A percentile compares a stretch with the other conserved stretches of the same genome.
Conservation (phyloP, 2,888 invertebrate genomes). For the Boloria euphrosyne region DNA sequence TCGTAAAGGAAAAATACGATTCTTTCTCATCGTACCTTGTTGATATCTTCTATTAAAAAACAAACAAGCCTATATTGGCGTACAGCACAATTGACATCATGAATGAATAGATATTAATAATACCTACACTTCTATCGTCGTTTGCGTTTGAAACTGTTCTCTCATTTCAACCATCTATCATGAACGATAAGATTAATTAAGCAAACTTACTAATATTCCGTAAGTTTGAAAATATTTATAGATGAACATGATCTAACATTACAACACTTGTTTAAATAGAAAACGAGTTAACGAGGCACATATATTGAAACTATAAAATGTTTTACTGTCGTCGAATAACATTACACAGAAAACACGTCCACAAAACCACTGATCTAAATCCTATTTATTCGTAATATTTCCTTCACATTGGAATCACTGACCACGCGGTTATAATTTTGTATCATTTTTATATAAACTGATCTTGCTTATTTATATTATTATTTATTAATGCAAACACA, state of each 20-base stretch:
- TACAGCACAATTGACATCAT: constrained; percentile 19
- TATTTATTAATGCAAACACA: constrained; percentile 39
- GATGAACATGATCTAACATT: constrained; percentile 18
- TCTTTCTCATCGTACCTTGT: constrained; percentile 16
- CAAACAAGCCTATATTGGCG: not conserved
- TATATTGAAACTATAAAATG: constrained; percentile 16
- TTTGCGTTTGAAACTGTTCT: constrained; percentile 28
- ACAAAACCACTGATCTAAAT: constrained; percentile 22
- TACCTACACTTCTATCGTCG: constrained; percentile 25
- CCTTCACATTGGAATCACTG: constrained; percentile 22
- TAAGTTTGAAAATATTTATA: constrained; percentile 9
- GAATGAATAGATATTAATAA: constrained; percentile 33
- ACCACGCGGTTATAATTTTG: constrained; percentile 19
- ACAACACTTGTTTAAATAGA: constrained; percentile 26
- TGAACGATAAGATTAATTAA: constrained; percentile 35
- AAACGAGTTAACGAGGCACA: constrained; percentile 14
- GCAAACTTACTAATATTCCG: constrained; percentile 24
- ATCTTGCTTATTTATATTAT: constrained; percentile 36
- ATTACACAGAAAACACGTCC: constrained; percentile 26
- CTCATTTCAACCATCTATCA: constrained; percentile 34
- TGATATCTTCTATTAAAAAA: constrained; percentile 8
- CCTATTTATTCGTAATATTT: constrained; percentile 27
- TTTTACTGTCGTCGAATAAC: constrained; percentile 18
- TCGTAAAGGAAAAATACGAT: constrained; percentile 20
- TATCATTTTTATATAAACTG: constrained; percentile 27